Conservation (phyloP, 2,888 invertebrate species). For the Acleris emargana region DNA sequence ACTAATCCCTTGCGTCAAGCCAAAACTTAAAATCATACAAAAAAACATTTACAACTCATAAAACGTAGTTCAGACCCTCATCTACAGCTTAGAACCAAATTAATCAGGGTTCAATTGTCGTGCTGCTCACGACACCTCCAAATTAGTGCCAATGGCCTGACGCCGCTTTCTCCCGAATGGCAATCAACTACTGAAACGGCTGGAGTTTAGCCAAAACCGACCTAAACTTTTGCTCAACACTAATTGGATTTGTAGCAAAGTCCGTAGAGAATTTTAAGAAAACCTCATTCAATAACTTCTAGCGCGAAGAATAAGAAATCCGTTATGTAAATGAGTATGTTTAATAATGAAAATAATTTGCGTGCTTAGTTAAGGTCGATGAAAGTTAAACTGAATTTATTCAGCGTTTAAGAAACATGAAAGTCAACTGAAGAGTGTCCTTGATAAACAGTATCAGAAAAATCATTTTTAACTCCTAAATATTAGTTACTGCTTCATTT, state of each 20-base stretch:
- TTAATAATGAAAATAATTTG: conserved; percentile 9
- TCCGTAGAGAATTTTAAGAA: conserved; percentile 48
- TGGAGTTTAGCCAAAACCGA: conserved; percentile 72
- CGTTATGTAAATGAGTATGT: conserved; percentile 18
- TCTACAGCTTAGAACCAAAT: conserved; percentile 43
- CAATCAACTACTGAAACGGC: conserved; percentile 66
- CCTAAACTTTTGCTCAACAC: conserved; percentile 66
- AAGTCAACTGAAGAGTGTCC: no score
- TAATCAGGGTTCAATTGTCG: conserved; percentile 56
- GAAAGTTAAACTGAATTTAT: conserved; percentile 1
- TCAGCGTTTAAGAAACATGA: neutral
- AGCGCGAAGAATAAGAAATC: conserved; percentile 13
- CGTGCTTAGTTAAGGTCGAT: neutral
- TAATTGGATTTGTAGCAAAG: conserved; percentile 73
- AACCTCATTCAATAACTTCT: conserved; percentile 36
- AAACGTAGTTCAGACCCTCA: neutral
- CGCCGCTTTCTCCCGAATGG: conserved; percentile 53
- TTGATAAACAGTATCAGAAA: no score
- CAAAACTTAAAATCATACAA: neutral
- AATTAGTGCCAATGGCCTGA: conserved; percentile 61
- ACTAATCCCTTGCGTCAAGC: no score
- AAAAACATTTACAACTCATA: conserved; percentile 6
- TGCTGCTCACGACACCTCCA: conserved; percentile 54
- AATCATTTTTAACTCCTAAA: no score
- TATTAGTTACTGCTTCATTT: no score